Percentiles rank a stretch among this genome's conserved stretches.
Conservation (phyloP, 2,888 invertebrate species). For the Pharmacophagus antenor region DNA sequence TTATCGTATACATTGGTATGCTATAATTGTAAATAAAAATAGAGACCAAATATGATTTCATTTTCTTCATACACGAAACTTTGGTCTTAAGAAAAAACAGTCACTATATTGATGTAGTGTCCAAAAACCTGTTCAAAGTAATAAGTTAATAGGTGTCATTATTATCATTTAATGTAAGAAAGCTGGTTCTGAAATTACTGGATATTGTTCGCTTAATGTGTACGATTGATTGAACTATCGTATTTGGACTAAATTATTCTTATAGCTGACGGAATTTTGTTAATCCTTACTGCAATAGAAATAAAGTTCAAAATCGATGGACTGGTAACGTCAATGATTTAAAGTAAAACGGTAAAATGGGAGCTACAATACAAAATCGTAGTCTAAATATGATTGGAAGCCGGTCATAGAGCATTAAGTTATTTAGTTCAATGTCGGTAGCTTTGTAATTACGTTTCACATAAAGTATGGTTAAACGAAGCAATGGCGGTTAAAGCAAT, state of each 20-base stretch:
- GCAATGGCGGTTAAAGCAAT: conserved; percentile 1
- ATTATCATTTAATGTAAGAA: not conserved
- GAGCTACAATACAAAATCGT: conserved; percentile 43
- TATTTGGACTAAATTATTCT: conserved; percentile 36
- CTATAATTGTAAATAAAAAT: no score
- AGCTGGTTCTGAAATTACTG: not conserved
- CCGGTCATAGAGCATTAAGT: conserved; percentile 55
- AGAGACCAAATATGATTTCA: no score
- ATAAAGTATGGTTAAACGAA: conserved; percentile 13
- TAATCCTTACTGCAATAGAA: not conserved
- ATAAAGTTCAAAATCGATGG: conserved; percentile 30
- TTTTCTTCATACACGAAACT: no score
- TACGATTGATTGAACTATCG: conserved; percentile 54
- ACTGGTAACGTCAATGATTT: conserved; percentile 14
- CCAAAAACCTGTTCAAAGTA: no score
- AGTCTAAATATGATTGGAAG: conserved; percentile 43
- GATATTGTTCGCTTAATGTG: conserved; percentile 49
- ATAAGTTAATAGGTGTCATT: not conserved
- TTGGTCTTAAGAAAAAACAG: no score
- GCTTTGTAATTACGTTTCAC: conserved; percentile 17
- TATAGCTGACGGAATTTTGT: not conserved
- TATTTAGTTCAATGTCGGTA: conserved; percentile 51
- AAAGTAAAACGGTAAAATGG: conserved; percentile 37
- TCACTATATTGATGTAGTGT: no score
- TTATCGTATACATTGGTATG: no score